Conservation (phyloP, 1,140 invertebrate species). For the Panagrolaimus sp. region DNA sequence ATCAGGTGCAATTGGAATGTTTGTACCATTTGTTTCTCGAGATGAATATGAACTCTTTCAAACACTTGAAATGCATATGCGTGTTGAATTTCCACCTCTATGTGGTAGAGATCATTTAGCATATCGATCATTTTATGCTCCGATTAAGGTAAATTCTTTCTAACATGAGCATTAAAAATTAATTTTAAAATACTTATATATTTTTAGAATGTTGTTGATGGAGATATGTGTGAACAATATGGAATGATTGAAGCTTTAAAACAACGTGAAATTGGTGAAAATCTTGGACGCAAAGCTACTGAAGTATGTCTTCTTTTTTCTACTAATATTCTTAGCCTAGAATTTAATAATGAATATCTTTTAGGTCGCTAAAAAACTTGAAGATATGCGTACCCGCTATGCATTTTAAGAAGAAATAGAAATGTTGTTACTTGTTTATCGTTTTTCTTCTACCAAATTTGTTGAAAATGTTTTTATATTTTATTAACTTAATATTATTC, state of each 20-base stretch:
- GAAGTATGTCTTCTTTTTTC: slow-evolving; percentile 67
- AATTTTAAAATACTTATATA: too few relatives aligned
- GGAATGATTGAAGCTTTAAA: slow-evolving; percentile 86
- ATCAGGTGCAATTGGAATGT: slow-evolving; percentile 85
- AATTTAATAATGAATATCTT: too few relatives aligned
- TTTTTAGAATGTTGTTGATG: slow-evolving; percentile 86
- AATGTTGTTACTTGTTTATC: too few relatives aligned
- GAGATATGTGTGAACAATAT: slow-evolving; percentile 97
- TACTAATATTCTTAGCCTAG: too few relatives aligned
- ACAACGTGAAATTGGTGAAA: slow-evolving; percentile 87
- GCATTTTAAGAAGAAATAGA: slow-evolving; percentile 69
- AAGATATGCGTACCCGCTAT: slow-evolving; percentile 85
- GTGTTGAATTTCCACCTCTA: slow-evolving; percentile 87
- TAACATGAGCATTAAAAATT: too few relatives aligned
- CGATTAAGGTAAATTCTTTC: slow-evolving; percentile 85
- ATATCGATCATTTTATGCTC: slow-evolving; percentile 93
- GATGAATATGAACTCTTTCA: slow-evolving; percentile 99
- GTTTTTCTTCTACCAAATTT: too few relatives aligned
- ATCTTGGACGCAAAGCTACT: slow-evolving; percentile 84
- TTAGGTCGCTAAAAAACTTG: slow-evolving; percentile 81
- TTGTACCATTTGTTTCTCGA: slow-evolving; percentile 93
- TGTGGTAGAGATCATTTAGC: slow-evolving; percentile 95
- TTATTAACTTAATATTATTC: too few relatives aligned
- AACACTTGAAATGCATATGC: slow-evolving; percentile 98
- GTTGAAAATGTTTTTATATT: too few relatives aligned